phyloP scores from a whole-genome alignment of 1,140 invertebrate species.

The Halesus radiatus region DNA sequence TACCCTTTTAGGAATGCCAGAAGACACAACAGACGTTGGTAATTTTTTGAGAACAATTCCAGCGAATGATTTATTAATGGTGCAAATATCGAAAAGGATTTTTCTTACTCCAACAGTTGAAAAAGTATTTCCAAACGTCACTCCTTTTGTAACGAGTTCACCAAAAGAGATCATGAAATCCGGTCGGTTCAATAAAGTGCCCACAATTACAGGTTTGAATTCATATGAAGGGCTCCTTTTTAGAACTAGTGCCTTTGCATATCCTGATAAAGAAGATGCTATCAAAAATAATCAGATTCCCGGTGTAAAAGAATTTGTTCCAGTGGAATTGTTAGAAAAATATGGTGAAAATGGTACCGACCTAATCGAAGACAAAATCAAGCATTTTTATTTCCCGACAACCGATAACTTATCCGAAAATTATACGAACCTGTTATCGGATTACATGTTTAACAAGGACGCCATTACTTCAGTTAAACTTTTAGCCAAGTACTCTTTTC shows the following conservation, averaged over 20 bases:
- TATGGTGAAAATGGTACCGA: background rate
- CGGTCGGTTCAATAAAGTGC: constrained; percentile 53
- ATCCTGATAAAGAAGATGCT: background rate
- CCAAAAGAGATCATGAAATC: constrained; percentile 48
- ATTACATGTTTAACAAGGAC: constrained; percentile 20
- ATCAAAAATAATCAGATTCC: background rate
- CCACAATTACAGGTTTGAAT: constrained; percentile 51
- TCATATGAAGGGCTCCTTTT: constrained; percentile 52
- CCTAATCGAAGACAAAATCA: constrained; percentile 22
- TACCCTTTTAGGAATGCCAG: constrained; percentile 66
- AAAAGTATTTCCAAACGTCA: constrained; percentile 45
- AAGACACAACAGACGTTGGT: constrained; percentile 60
- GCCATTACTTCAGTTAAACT: background rate
- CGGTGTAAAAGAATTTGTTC: background rate
- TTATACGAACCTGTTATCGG: constrained; percentile 31
- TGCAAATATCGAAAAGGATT: constrained; percentile 44
- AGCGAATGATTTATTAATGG: constrained; percentile 55
- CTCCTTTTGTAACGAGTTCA: constrained; percentile 42
- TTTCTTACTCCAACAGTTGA: constrained; percentile 34
- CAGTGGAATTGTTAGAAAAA: background rate
- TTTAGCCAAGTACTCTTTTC: background rate
- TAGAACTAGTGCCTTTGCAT: background rate
- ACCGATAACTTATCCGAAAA: background rate
- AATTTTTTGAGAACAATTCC: constrained; percentile 50
- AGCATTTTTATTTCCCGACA: constrained; percentile 40